A percentile compares a stretch with the other conserved stretches of the same genome.
Evolutionary conservation across 2,888 invertebrate species (phyloP).

Genomic region (Calephelis perditalis): DNA sequence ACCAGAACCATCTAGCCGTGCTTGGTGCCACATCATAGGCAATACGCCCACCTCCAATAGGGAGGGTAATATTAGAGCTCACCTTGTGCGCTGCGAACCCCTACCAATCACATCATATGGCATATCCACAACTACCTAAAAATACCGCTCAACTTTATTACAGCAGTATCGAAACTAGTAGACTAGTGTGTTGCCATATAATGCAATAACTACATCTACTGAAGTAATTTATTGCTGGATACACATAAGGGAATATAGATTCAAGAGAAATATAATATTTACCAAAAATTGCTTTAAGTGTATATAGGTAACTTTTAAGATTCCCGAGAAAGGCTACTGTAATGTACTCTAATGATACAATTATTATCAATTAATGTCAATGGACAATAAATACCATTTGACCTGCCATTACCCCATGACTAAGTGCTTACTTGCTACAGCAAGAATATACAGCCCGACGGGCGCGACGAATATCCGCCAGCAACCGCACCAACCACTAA

Average conservation of each 20-base stretch:
- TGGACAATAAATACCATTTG: conserved; percentile 77
- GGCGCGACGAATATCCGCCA: conserved; percentile 55
- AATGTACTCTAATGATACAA: conserved; percentile 78
- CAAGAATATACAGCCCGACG: conserved; percentile 67
- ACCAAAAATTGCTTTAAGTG: conserved; percentile 73
- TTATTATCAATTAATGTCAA: conserved; percentile 77
- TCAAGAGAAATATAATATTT: conserved; percentile 73
- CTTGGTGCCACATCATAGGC: conserved; percentile 74
- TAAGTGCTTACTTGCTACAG: conserved; percentile 70
- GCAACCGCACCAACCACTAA: conserved; percentile 49
- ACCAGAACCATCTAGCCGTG: conserved; percentile 65
- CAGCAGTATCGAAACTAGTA: conserved; percentile 31
- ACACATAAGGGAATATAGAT: conserved; percentile 74
- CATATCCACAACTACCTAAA: conserved; percentile 34
- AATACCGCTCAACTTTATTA: conserved; percentile 12
- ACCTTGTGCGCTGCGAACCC: conserved; percentile 78
- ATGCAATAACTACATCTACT: conserved; percentile 69
- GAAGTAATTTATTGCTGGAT: conserved; percentile 77
- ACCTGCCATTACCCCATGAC: conserved; percentile 70
- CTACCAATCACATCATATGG: conserved; percentile 54
- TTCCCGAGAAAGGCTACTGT: conserved; percentile 76
- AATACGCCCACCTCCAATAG: conserved; percentile 79
- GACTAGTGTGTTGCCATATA: conserved; percentile 42
- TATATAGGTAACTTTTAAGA: conserved; percentile 78
- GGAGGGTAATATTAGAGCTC: conserved; percentile 76